These are phyloP conservation scores for Raillietiella orientalis DNA, from an alignment of 2,888 invertebrate genomes.

Conservation along the genomic window DNA sequence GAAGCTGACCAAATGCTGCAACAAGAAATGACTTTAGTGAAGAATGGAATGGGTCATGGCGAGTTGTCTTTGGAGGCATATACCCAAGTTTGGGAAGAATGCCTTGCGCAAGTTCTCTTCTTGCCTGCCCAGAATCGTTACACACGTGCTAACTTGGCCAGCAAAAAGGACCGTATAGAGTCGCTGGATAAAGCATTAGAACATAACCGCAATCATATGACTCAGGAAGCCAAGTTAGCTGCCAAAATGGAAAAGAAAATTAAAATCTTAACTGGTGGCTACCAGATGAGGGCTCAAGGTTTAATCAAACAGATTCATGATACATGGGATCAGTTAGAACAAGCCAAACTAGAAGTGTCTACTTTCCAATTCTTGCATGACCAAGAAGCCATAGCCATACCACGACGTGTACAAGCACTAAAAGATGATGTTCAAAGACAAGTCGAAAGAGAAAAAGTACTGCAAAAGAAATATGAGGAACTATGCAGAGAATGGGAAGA, in stretches of 20 bases:
- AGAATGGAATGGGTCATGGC: constrained; percentile 78
- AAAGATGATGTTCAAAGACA: constrained; percentile 75
- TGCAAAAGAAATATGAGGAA: constrained; percentile 51
- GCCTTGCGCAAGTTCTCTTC: constrained; percentile 48
- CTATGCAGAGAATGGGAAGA: constrained; percentile 22
- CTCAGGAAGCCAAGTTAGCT: constrained; percentile 77
- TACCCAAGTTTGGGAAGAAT: constrained; percentile 89
- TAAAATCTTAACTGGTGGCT: constrained; percentile 73
- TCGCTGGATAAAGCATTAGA: constrained; percentile 71
- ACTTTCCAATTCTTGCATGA: constrained; percentile 66
- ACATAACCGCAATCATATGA: constrained; percentile 81
- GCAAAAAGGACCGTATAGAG: constrained; percentile 81
- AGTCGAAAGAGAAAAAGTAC: constrained; percentile 53
- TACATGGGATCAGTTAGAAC: constrained; percentile 61
- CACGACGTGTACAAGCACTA: constrained; percentile 56
- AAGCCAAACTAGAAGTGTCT: constrained; percentile 51
- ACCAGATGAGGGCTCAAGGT: constrained; percentile 47
- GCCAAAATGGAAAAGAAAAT: constrained; percentile 94
- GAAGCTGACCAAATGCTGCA: constrained; percentile 28
- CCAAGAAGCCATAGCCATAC: constrained; percentile 64
- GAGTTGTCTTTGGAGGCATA: constrained; percentile 70
- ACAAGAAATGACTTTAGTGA: constrained; percentile 62
- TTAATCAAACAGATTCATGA: constrained; percentile 60
- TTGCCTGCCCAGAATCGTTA: constrained; percentile 70
- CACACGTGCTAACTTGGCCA: constrained; percentile 71